Base-by-base conservation (phyloP, 2,113 vertebrate species). In the Chionis minor region DNA sequence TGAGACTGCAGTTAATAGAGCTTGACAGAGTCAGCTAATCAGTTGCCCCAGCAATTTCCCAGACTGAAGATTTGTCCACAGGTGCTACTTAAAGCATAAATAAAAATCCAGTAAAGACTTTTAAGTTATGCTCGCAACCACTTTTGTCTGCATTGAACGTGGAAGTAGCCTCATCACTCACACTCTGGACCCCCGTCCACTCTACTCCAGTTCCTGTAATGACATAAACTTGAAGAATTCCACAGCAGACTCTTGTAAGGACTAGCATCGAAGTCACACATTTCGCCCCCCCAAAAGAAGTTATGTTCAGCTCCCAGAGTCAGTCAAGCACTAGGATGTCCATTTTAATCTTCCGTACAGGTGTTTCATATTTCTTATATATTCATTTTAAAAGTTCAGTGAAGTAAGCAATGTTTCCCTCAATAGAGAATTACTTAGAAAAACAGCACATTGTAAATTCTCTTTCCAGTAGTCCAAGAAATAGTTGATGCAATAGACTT, bases 351-450 rank as follows among this genome's bases (percentile, higher is more conserved):
- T 94, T 92, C 70, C 87, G 11, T 58, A 56, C 49, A 75, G 77
- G 88, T 92, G 83, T 94, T 96, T 95, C 94, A 85, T 94, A 89
- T 96, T 92, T 89, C 72, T 81, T 81, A 47, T 32, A 54, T 5
- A 63, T 1, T 7, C 12, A 44, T 90, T 91, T 84, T 69, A 81
- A 86, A 86, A 40, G n/a, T 30, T 90, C 66, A 44, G 21, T 87
- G 65, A 89, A 85, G 47, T 49, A 89, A 83, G 40, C 21, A 81
- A 52, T 40, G 38, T 81, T 92, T 96, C 23, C 33, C 44, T 84
- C 56, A 65, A 55, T 14, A 79, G 17, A 90, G 52, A 66, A 35
- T 86, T 88, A 62, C 82, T 94, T 79, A 78, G 71, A 40, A 94
- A 95, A 91, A 9, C 40, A 81, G 42, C 51, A 79, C 72, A 51